phyloP scores from a whole-genome alignment of 2,797 vertebrate species.

The Sebastolobus altivelis region DNA sequence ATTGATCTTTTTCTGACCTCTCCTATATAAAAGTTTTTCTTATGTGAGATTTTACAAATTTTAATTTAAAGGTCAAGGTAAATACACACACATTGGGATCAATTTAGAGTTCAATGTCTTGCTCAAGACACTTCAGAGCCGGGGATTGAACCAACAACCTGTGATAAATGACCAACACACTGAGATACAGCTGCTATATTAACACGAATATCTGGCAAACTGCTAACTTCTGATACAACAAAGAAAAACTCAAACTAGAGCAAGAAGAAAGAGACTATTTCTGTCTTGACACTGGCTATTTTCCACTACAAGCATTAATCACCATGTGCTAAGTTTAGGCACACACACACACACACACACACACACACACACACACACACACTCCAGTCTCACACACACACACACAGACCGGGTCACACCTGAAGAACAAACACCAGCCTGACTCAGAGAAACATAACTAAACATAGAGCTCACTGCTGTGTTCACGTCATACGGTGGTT shows the following conservation, averaged over 20 bases:
- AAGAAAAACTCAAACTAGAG: slow-evolving; percentile 6
- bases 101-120: not conserved
- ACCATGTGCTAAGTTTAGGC: not conserved
- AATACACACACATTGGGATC: not conserved
- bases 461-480: not conserved
- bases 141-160: not conserved
- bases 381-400: not conserved
- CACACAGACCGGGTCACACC: slow-evolving; percentile 49
- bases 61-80: not conserved
- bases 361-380: not conserved
- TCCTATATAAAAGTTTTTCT: not conserved
- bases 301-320: slow-evolving; percentile 12
- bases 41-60: too few relatives aligned
- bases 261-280: not conserved
- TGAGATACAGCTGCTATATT: not conserved
- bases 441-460: slow-evolving; percentile 32
- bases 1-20: not conserved
- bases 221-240: not conserved
- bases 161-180: not conserved
- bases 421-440: slow-evolving; percentile 67
- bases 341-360: slow-evolving; percentile 1
- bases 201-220: not conserved
- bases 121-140: not conserved
- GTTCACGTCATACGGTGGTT: slow-evolving; percentile 13
- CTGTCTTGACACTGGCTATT: slow-evolving; percentile 4